Evolutionary conservation across 2,888 invertebrate genomes (phyloP).

Genomic region (Xiphydria camelus): DNA sequence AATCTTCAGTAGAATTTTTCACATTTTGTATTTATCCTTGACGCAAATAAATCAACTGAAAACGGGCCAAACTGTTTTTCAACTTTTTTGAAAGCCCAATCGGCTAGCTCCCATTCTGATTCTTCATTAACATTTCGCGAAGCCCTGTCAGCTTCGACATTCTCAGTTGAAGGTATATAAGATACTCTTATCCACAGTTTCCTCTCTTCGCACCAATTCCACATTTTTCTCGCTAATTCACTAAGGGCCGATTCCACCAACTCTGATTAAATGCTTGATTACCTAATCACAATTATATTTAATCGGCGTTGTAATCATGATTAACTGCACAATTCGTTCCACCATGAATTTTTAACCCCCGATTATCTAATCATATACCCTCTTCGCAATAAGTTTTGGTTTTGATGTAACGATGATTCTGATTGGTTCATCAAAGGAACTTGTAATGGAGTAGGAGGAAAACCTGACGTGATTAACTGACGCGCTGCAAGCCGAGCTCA

Average conservation of each 20-base stretch:
- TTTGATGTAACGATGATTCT: no score
- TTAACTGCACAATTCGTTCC: background rate
- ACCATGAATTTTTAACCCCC: no score
- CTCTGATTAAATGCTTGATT: no score
- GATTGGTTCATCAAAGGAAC: no score
- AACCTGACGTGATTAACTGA: no score
- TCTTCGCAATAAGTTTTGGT: no score
- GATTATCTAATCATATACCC: no score
- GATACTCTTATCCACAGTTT: constrained; percentile 26
- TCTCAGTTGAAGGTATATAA: constrained; percentile 22
- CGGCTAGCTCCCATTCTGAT: constrained; percentile 17
- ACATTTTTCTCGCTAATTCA: constrained; percentile 3
- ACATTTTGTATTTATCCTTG: background rate
- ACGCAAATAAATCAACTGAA: constrained; percentile 4
- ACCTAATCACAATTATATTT: no score
- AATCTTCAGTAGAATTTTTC: background rate
- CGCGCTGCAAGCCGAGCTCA: no score
- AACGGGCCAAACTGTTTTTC: background rate
- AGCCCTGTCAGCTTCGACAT: constrained; percentile 11
- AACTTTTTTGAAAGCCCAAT: constrained; percentile 2
- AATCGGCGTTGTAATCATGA: no score
- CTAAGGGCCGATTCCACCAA: no score
- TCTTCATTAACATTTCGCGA: constrained; percentile 10
- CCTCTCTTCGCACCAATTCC: constrained; percentile 19
- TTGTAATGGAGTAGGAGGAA: no score